Percentiles rank a stretch among this genome's conserved stretches.
Conservation (phyloP, 2,113 vertebrate genomes). For the Leptodactylus fuscus region DNA sequence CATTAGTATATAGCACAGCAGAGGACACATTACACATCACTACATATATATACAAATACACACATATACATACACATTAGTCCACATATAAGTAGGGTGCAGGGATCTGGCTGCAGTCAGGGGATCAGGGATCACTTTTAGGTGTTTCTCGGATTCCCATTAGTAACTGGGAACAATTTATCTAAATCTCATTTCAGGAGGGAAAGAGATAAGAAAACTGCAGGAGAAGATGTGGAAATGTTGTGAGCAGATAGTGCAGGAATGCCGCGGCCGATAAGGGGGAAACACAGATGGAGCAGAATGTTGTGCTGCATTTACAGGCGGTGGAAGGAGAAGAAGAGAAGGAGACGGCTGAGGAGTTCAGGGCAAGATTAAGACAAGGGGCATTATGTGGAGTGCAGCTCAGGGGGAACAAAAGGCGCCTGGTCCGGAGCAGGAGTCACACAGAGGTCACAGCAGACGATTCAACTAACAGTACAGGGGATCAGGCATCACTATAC, state of each 20-base stretch:
- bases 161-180: constrained; percentile 14
- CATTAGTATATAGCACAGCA: no score
- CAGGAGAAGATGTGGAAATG: constrained; percentile 61
- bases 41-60: no score
- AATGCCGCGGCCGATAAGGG: constrained; percentile 73
- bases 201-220: not conserved
- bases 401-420: constrained; percentile 68
- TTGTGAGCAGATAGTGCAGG: constrained; percentile 71
- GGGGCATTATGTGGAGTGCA: constrained; percentile 60
- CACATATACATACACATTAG: no score
- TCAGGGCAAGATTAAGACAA: constrained; percentile 55
- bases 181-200: constrained; percentile 19
- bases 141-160: constrained; percentile 24
- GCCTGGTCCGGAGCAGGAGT: constrained; percentile 73
- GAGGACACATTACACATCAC: no score
- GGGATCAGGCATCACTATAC: no score
- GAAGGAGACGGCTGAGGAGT: constrained; percentile 63
- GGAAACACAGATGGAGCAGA: constrained; percentile 61
- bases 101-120: not conserved
- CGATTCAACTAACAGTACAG: constrained; percentile 58
- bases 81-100: no score
- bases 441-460: constrained; percentile 80
- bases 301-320: constrained; percentile 56
- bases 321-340: constrained; percentile 42
- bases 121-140: constrained; percentile 21